phyloP scores from a whole-genome alignment of 2,113 vertebrate species.

The Ceratotherium simum region DNA sequence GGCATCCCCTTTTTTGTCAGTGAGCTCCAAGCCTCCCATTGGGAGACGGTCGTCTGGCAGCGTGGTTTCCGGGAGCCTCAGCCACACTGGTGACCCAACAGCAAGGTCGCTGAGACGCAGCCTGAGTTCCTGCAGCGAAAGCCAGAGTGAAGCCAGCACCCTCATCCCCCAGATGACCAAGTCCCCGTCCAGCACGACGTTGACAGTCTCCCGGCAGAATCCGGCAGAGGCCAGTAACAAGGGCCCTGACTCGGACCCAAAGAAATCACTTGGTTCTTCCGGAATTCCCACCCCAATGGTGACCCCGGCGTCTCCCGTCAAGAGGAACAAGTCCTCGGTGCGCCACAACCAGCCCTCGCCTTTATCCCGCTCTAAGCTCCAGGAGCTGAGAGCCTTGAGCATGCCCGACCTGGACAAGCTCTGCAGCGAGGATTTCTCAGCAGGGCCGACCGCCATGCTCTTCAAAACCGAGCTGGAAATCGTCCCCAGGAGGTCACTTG shows the following conservation, averaged over 20 bases:
- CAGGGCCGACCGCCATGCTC: neutral
- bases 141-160: conserved; percentile 68
- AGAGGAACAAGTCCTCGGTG: conserved; percentile 84
- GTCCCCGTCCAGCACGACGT: conserved; percentile 61
- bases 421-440: conserved; percentile 87
- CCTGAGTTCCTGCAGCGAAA: conserved; percentile 90
- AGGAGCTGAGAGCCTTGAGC: conserved; percentile 94
- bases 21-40: conserved; percentile 87
- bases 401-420: conserved; percentile 97
- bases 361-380: conserved; percentile 88
- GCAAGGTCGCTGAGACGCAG: conserved; percentile 85
- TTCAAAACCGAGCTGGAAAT: conserved; percentile 90
- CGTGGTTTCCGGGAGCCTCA: conserved; percentile 60
- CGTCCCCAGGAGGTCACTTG: conserved; percentile 50
- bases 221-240: conserved; percentile 24
- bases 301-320: conserved; percentile 68
- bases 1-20: conserved; percentile 85
- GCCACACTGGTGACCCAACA: conserved; percentile 68
- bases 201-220: conserved; percentile 66
- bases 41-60: conserved; percentile 90
- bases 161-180: conserved; percentile 75
- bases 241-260: neutral
- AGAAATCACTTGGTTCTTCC: neutral
- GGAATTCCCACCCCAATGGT: accelerated
- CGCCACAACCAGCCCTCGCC: conserved; percentile 79